These are phyloP conservation scores for Aleiodes sp. DNA, from an alignment of 1,140 invertebrate species.

Conservation along the genomic window DNA sequence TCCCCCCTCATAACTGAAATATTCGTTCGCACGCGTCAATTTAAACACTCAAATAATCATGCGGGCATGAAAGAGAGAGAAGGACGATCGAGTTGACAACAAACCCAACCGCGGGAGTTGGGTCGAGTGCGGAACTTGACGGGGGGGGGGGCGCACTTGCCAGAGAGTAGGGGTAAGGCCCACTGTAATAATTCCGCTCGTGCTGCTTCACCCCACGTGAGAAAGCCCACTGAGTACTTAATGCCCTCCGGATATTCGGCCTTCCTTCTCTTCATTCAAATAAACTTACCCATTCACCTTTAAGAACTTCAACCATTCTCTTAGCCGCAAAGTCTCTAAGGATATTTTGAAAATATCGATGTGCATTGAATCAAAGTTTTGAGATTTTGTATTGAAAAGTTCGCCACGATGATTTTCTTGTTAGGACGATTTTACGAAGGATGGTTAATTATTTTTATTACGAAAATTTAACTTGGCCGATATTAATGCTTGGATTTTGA, in stretches of 20 bases:
- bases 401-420: too few species aligned
- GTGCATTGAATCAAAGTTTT: too few species aligned
- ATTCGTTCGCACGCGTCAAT: slow-evolving; percentile 34
- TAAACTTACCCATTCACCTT: too few species aligned
- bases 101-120: not conserved
- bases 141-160: not conserved
- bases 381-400: too few species aligned
- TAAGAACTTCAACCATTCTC: too few species aligned
- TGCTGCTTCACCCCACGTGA: not conserved
- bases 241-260: not conserved
- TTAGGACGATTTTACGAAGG: too few species aligned
- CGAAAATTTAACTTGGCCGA: slow-evolving; percentile 18
- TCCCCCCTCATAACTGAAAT: not conserved
- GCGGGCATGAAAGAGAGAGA: not conserved
- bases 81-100: slow-evolving; percentile 7
- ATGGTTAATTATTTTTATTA: slow-evolving; percentile 7
- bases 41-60: slow-evolving; percentile 21
- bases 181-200: slow-evolving; percentile 4
- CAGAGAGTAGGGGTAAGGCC: not conserved
- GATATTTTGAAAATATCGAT: too few species aligned
- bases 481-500: slow-evolving; percentile 16
- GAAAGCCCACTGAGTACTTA: not conserved
- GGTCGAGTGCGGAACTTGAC: not conserved
- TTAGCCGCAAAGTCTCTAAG: too few species aligned
- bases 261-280: too few species aligned